Base-by-base conservation (phyloP, 1,140 invertebrate genomes). In the Cotesia typhae region DNA sequence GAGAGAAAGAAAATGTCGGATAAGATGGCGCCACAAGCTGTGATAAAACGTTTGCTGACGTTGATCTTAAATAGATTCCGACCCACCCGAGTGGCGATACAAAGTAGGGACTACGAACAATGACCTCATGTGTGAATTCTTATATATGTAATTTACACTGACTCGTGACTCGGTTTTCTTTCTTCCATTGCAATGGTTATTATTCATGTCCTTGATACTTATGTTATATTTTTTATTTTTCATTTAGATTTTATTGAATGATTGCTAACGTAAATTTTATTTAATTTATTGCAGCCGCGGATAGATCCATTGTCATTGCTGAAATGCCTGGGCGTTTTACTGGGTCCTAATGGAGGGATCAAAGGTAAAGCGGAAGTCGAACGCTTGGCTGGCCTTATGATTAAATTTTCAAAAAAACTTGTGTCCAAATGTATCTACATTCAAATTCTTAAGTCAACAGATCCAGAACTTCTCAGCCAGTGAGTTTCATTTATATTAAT, bases 341-440 rank as follows among this genome's bases (percentile, higher is more conserved):
- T 98, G 59, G 92, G 92, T 70, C 89, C 91, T 6, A 91, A 89
- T 81, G 96, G 96, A 70, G 95, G 95, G 4, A 97, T 98, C 72
- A 92, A 93, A 82, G 95, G 94, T 76, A 91, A 90, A 74, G 90
- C 92, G 74, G 95, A 97, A 90, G 95, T 97, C 1, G 89, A 92
- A 77, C 91, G 95, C 75, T 88, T 96, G 77, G 92, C 91, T 88
- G 97, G 95, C 82, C 90, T 98, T 80, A 98, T 98, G 96, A 94
- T 94, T 35, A 96, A 97, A 84, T 97, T 94, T 89, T 97, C 96
- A 0, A 96, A 95, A 83, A 98, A 98, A 85, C 87, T 98, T 67
- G 96, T 98, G 41, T 97, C 95, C 77, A 96, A 96, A 88, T 98
- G 96, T 88, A 94, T 97, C 77, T 98, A 98, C 82, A 92, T 97